Evolutionary conservation across 2,797 vertebrate species (phyloP).

Genomic region (Aldrovandia affinis): DNA sequence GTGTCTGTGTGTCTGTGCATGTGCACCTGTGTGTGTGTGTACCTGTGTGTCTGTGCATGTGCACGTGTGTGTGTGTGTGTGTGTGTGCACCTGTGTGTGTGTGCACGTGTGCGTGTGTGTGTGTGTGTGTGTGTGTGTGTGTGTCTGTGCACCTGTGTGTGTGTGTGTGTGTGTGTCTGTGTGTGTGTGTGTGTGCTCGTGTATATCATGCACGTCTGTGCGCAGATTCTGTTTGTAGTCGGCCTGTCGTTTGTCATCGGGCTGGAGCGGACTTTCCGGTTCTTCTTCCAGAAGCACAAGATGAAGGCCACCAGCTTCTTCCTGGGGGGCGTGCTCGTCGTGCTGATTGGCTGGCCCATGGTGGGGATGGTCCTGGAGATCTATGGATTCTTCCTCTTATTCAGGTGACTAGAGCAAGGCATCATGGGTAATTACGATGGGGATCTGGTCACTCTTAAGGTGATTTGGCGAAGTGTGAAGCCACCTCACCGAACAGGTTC

Average conservation of each 20-base stretch:
- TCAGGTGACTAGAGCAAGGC: conserved; percentile 77
- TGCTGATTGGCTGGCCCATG: conserved; percentile 95
- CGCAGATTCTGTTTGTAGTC: conserved; percentile 93
- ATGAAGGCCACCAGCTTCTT: conserved; percentile 95
- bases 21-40: too few species aligned
- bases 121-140: too few species aligned
- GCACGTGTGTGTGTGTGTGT: too few species aligned
- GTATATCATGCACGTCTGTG: not conserved
- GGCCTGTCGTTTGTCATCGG: conserved; percentile 97
- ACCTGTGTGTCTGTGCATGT: too few species aligned
- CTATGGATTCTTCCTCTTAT: conserved; percentile 96
- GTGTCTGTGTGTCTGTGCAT: too few species aligned
- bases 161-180: not conserved
- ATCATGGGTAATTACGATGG: not conserved
- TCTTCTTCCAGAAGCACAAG: conserved; percentile 99
- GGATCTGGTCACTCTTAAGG: too few species aligned
- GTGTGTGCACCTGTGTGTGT: too few species aligned
- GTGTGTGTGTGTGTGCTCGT: too few species aligned
- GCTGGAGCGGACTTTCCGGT: conserved; percentile 94
- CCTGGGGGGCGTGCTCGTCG: conserved; percentile 92
- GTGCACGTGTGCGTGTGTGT: too few species aligned
- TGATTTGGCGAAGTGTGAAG: too few species aligned
- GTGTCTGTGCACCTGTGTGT: not conserved
- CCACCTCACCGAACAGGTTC: too few species aligned
- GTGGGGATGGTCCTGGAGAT: conserved; percentile 93